phyloP scores from a whole-genome alignment of 1,140 invertebrate genomes.

The Ephestia elutella region DNA sequence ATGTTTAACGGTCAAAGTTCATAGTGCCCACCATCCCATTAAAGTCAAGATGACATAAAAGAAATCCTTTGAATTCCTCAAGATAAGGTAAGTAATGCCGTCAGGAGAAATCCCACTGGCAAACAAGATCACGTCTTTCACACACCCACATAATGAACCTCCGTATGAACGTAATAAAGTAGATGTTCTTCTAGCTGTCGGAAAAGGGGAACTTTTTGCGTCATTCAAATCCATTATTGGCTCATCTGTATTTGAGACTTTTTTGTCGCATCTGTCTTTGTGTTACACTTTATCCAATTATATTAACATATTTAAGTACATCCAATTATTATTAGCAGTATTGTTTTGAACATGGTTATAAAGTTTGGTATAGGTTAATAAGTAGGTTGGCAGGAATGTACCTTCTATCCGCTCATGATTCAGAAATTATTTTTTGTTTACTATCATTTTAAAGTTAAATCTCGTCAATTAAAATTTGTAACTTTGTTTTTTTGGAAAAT shows the following conservation, averaged over 20 bases:
- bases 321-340: too few species aligned
- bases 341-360: too few species aligned
- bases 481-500: background rate
- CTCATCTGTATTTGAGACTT: background rate
- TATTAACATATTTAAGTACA: too few species aligned
- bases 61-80: background rate
- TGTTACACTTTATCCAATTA: too few species aligned
- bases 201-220: background rate
- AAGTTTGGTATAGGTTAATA: too few species aligned
- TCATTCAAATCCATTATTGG: background rate
- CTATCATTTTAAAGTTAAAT: background rate
- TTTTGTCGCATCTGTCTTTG: too few species aligned
- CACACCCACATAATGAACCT: constrained; percentile 1
- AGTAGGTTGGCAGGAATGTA: too few species aligned
- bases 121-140: background rate
- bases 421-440: too few species aligned
- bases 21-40: background rate
- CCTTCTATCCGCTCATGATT: too few species aligned
- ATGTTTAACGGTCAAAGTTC: background rate
- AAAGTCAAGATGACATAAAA: background rate
- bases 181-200: background rate
- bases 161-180: background rate
- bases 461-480: background rate
- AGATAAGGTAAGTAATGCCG: background rate
- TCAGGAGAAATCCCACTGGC: background rate